Conservation (phyloP, 2,888 invertebrate species). For the Eugnorisma glareosa region DNA sequence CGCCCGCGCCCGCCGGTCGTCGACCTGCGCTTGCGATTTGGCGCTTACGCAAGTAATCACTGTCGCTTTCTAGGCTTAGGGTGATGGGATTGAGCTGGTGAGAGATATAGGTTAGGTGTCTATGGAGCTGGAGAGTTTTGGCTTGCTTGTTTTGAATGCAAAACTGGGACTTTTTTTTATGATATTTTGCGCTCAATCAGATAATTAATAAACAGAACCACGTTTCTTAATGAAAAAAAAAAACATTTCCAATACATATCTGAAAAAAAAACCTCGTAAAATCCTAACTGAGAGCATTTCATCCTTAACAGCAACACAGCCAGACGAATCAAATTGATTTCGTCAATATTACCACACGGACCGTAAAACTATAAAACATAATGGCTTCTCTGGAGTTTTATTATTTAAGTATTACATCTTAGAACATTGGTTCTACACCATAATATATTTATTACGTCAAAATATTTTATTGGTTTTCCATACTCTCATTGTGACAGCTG, state of each 20-base stretch:
- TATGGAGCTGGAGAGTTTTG: not conserved
- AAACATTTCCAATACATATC: not conserved
- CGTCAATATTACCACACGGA: constrained; percentile 40
- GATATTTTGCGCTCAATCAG: not conserved
- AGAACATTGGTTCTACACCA: constrained; percentile 20
- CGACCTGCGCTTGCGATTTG: constrained; percentile 81
- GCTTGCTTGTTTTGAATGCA: not conserved
- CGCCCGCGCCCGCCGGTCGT: constrained; percentile 81
- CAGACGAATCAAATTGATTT: constrained; percentile 62
- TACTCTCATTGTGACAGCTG: not conserved
- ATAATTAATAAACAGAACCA: not conserved
- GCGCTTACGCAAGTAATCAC: constrained; percentile 86
- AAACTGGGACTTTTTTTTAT: not conserved
- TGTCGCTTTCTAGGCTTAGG: constrained; percentile 87
- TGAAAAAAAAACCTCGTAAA: constrained; percentile 12
- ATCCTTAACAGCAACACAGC: constrained; percentile 22
- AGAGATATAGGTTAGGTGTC: constrained; percentile 24
- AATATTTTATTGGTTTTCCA: constrained; percentile 1
- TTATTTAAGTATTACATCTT: constrained; percentile 40
- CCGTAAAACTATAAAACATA: constrained; percentile 50
- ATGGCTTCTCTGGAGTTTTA: constrained; percentile 50
- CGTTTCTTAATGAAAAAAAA: not conserved
- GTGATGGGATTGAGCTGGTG: constrained; percentile 58
- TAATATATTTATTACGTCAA: constrained; percentile 3
- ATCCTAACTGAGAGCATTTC: constrained; percentile 12